Evolutionary conservation across 2,888 invertebrate genomes (phyloP).

Genomic region (Eupeodes luniger): DNA sequence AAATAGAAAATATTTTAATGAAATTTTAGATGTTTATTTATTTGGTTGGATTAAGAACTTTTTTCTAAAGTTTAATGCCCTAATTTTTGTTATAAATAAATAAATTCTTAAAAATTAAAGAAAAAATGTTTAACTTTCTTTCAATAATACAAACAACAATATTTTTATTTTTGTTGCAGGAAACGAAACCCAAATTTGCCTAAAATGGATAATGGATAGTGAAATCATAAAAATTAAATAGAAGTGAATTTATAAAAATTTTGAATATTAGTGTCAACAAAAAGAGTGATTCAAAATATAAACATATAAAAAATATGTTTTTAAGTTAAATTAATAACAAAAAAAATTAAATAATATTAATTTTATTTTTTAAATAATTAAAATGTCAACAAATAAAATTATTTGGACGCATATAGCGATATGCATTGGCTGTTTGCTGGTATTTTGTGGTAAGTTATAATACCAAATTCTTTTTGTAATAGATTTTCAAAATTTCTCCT

Average conservation of each 20-base stretch:
- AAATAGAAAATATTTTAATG: not conserved
- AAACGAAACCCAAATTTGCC: not conserved
- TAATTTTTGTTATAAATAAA: too few relatives aligned
- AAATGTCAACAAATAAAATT: conserved; percentile 59
- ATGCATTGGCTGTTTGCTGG: conserved; percentile 52
- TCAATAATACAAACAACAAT: not conserved
- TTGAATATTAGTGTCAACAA: conserved; percentile 5
- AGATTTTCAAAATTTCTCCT: conserved; percentile 53
- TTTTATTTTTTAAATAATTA: conserved; percentile 1
- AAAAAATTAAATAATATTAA: conserved; percentile 22
- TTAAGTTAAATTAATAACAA: not conserved
- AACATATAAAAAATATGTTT: not conserved
- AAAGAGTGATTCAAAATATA: not conserved
- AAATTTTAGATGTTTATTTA: not conserved
- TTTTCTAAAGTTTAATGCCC: too few relatives aligned
- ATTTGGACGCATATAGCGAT: conserved; percentile 65
- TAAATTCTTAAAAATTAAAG: too few relatives aligned
- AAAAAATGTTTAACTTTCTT: not conserved
- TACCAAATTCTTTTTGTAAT: not conserved
- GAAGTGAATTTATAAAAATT: conserved; percentile 3
- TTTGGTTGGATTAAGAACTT: not conserved
- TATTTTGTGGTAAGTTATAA: conserved; percentile 68
- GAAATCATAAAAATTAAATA: not conserved
- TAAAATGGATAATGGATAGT: conserved; percentile 19
- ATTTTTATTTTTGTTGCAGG: not conserved